Percentiles rank a stretch among this genome's conserved stretches.
Evolutionary conservation across 2,888 invertebrate species (phyloP).

Genomic region (Kryphioiulus occultus): DNA sequence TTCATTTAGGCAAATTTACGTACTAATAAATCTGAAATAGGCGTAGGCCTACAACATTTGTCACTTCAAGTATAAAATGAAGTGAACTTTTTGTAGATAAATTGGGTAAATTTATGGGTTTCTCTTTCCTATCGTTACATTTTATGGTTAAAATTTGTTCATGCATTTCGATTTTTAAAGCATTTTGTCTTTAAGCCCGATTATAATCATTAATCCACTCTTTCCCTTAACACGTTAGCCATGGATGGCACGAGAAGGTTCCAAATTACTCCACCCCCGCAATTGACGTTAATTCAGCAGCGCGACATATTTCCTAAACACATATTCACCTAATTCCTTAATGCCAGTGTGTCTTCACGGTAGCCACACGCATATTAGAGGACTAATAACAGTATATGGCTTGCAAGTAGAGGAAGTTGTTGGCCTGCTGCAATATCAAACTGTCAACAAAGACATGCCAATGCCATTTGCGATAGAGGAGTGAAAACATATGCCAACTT

Average conservation of each 20-base stretch:
- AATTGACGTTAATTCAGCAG: neutral
- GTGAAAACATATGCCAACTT: too few species aligned
- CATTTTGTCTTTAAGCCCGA: neutral
- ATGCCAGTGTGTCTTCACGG: neutral
- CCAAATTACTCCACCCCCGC: constrained; percentile 23
- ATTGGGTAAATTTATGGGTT: neutral
- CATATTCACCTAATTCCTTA: neutral
- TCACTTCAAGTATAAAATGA: too few species aligned
- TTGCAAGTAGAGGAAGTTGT: neutral
- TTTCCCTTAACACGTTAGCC: neutral
- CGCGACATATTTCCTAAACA: constrained; percentile 7
- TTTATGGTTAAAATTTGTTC: neutral
- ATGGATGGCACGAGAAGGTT: constrained; percentile 17
- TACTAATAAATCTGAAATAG: too few species aligned
- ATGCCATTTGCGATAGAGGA: too few species aligned
- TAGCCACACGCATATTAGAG: neutral
- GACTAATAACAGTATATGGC: neutral
- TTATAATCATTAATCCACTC: constrained; percentile 24
- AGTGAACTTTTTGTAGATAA: too few species aligned
- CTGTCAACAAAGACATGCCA: too few species aligned
- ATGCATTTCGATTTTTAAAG: neutral
- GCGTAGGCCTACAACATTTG: too few species aligned
- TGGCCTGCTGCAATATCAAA: neutral
- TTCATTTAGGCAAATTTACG: too few species aligned
- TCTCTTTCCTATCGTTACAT: neutral